These are phyloP conservation scores for Stenopsyche tienmushanensis DNA, from an alignment of 1,140 invertebrate genomes.

Conservation along the genomic window DNA sequence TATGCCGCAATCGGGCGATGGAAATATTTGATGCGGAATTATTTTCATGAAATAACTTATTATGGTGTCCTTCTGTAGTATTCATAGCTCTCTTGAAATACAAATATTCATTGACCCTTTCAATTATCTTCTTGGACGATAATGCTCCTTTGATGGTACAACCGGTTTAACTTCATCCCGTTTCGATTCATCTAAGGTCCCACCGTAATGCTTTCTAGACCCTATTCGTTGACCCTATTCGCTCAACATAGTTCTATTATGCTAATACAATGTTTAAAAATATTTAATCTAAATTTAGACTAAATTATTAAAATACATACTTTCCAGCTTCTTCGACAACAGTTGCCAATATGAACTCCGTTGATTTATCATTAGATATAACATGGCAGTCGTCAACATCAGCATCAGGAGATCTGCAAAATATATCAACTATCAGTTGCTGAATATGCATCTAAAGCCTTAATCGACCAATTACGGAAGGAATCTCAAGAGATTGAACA, in stretches of 20 bases:
- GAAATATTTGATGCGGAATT: no score
- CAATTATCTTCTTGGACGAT: no score
- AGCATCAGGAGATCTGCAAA: constrained; percentile 47
- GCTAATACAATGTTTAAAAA: not conserved
- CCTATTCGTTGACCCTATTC: not conserved
- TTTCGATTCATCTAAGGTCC: not conserved
- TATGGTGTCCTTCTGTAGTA: not conserved
- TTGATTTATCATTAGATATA: constrained; percentile 86
- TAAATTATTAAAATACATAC: constrained; percentile 48
- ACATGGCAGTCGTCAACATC: constrained; percentile 75
- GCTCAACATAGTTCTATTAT: not conserved
- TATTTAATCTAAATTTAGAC: not conserved
- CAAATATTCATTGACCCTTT: not conserved
- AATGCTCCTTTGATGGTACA: not conserved
- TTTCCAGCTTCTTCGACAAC: constrained; percentile 78
- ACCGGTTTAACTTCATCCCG: not conserved
- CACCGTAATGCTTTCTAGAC: not conserved
- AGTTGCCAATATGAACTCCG: constrained; percentile 83
- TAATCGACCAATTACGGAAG: constrained; percentile 23
- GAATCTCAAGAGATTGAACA: constrained; percentile 9
- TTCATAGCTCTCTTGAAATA: not conserved
- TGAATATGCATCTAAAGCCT: constrained; percentile 5
- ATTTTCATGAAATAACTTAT: no score
- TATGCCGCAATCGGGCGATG: no score
- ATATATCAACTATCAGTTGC: constrained; percentile 6